Evolutionary conservation across 1,140 invertebrate genomes (phyloP).

Genomic region (Mercenaria mercenaria): DNA sequence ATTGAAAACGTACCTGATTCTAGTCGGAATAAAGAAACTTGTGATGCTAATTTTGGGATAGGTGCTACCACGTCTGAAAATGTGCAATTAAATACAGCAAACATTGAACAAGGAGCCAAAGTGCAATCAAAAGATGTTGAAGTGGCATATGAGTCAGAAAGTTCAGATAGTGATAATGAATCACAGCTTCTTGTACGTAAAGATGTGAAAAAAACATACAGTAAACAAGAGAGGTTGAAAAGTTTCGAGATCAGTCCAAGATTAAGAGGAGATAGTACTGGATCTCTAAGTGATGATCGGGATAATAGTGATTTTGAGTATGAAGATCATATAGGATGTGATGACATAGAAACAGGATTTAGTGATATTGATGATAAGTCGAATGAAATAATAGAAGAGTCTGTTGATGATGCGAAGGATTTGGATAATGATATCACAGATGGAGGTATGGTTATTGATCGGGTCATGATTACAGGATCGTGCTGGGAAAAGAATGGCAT

Average conservation of each 20-base stretch:
- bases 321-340: constrained; percentile 63
- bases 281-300: constrained; percentile 50
- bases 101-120: background rate
- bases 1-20: background rate
- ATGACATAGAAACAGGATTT: constrained; percentile 57
- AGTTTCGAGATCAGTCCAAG: constrained; percentile 40
- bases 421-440: background rate
- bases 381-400: constrained; percentile 6
- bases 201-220: constrained; percentile 68
- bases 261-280: constrained; percentile 49
- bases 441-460: constrained; percentile 4
- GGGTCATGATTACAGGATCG: constrained; percentile 34
- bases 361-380: constrained; percentile 46
- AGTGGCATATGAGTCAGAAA: constrained; percentile 1
- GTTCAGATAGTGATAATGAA: constrained; percentile 67
- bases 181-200: constrained; percentile 67
- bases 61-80: background rate
- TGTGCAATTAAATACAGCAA: constrained; percentile 12
- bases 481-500: constrained; percentile 38
- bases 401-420: background rate
- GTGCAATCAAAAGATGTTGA: constrained; percentile 29
- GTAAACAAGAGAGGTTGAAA: constrained; percentile 47
- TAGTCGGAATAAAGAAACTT: constrained; percentile 1
- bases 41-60: background rate
- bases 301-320: constrained; percentile 55